These are phyloP conservation scores for Hydrotaea cyrtoneurina DNA, from an alignment of 2,888 invertebrate species.

Conservation along the genomic window DNA sequence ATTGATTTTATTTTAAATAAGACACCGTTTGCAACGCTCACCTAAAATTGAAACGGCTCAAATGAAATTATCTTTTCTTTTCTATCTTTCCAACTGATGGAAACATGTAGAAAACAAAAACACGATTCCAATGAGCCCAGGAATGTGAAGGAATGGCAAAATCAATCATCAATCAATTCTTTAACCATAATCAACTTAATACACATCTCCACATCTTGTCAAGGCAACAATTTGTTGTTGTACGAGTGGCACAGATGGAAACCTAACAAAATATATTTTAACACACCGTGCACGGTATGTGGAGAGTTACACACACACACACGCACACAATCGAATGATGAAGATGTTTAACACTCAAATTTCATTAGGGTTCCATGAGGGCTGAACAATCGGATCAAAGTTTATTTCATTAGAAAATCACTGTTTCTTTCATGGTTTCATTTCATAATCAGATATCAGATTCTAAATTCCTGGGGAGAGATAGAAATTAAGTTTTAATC, in stretches of 20 bases:
- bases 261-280: not conserved
- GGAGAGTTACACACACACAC: not conserved
- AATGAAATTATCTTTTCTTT: constrained; percentile 47
- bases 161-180: constrained; percentile 61
- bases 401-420: constrained; percentile 24
- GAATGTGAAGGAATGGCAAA: not conserved
- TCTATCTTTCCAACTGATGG: constrained; percentile 1
- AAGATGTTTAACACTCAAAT: constrained; percentile 48
- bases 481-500: not conserved
- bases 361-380: constrained; percentile 44
- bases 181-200: constrained; percentile 59
- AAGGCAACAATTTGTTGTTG: constrained; percentile 12
- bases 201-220: constrained; percentile 43
- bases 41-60: not conserved
- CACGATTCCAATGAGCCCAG: too few relatives aligned
- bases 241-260: not conserved
- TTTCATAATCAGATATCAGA: not conserved
- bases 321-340: not conserved
- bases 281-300: too few relatives aligned
- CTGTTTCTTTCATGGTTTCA: constrained; percentile 13
- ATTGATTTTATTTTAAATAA: constrained; percentile 34
- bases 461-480: not conserved
- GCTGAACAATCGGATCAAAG: not conserved
- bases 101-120: not conserved
- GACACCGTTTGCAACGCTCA: constrained; percentile 36